A percentile compares a stretch with the other conserved stretches of the same genome.
phyloP scores from a whole-genome alignment of 2,797 vertebrate species.

The Sciurus vulgaris region DNA sequence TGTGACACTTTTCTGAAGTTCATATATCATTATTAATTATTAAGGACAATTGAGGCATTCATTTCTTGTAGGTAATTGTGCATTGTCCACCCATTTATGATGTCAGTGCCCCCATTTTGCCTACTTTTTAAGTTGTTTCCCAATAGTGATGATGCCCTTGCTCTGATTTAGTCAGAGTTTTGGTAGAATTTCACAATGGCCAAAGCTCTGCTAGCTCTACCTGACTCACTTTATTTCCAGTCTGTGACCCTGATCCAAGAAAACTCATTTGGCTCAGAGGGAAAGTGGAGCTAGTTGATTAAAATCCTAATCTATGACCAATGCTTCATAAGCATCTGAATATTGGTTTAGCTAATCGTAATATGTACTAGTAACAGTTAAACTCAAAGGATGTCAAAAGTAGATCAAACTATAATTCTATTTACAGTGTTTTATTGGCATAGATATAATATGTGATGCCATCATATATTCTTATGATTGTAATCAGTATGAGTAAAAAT shows the following conservation, averaged over 20 bases:
- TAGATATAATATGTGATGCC: background rate
- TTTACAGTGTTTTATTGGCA: slow-evolving; percentile 17
- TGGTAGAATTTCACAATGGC: slow-evolving; percentile 43
- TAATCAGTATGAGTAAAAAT: slow-evolving; percentile 35
- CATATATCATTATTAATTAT: background rate
- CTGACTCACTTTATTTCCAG: background rate
- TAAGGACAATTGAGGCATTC: background rate
- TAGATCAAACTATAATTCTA: slow-evolving; percentile 8
- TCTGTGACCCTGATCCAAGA: background rate
- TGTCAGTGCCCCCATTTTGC: background rate
- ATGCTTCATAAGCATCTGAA: background rate
- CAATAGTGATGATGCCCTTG: background rate
- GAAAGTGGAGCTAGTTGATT: background rate
- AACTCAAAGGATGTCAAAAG: slow-evolving; percentile 16
- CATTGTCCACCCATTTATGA: background rate
- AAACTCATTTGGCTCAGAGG: background rate
- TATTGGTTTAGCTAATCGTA: slow-evolving; percentile 21
- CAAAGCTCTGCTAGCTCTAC: background rate
- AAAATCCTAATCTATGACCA: background rate
- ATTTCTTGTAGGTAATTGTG: background rate
- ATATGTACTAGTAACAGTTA: background rate
- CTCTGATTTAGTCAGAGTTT: slow-evolving; percentile 32
- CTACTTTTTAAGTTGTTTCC: slow-evolving; percentile 21
- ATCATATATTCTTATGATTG: background rate
- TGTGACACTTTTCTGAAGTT: slow-evolving; percentile 12